Evolutionary conservation across 1,140 invertebrate genomes (phyloP).

Genomic region (Bombus haemorrhoidalis): DNA sequence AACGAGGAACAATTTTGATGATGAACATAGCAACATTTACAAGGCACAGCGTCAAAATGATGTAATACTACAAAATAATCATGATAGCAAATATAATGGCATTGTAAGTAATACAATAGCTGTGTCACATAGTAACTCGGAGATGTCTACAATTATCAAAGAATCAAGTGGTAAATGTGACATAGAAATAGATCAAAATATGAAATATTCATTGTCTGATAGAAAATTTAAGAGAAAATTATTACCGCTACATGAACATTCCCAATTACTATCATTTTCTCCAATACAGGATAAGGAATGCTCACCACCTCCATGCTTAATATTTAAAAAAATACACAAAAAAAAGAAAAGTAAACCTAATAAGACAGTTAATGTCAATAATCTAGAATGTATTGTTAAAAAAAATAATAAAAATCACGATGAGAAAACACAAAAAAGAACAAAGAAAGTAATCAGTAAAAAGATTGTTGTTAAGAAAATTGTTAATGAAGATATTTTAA

Average conservation of each 20-base stretch:
- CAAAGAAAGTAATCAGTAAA: conserved; percentile 72
- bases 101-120: conserved; percentile 20
- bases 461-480: conserved; percentile 76
- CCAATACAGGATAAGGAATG: conserved; percentile 53
- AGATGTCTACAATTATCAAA: conserved; percentile 53
- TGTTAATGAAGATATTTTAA: conserved; percentile 57
- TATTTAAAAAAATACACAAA: conserved; percentile 20
- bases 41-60: neutral
- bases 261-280: conserved; percentile 69
- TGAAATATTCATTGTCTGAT: neutral
- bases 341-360: conserved; percentile 31
- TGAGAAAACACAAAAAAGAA: conserved; percentile 47
- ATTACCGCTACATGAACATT: conserved; percentile 66
- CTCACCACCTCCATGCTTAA: neutral
- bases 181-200: conserved; percentile 21
- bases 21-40: neutral
- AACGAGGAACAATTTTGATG: neutral
- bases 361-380: conserved; percentile 1
- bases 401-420: neutral
- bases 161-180: conserved; percentile 59
- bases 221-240: conserved; percentile 66
- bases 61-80: neutral
- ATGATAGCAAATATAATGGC: neutral
- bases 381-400: conserved; percentile 1
- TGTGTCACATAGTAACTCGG: neutral